These are phyloP conservation scores for Cylloceria caligata DNA, from an alignment of 2,888 invertebrate species.

Conservation along the genomic window DNA sequence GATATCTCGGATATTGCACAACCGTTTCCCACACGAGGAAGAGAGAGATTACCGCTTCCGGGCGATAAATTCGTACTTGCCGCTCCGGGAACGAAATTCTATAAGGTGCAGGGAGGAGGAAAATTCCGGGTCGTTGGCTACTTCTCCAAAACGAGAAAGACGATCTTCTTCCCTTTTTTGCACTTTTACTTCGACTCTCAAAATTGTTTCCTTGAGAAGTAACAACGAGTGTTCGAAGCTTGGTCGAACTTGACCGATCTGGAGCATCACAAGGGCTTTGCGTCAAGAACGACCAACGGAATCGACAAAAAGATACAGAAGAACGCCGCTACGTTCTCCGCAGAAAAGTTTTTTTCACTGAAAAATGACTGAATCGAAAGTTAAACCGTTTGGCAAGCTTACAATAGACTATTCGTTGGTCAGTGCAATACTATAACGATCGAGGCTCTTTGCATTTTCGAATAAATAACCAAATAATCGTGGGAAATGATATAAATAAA, in stretches of 20 bases:
- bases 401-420: slow-evolving; percentile 41
- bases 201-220: slow-evolving; percentile 22
- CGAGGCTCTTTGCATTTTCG: slow-evolving; percentile 21
- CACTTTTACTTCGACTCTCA: neutral
- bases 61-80: slow-evolving; percentile 57
- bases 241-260: slow-evolving; percentile 25
- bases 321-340: neutral
- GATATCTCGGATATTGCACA: slow-evolving; percentile 40
- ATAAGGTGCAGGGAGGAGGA: slow-evolving; percentile 40
- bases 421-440: slow-evolving; percentile 64
- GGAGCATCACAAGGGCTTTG: neutral
- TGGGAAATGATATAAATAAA: slow-evolving; percentile 28
- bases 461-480: slow-evolving; percentile 56
- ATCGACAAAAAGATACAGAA: slow-evolving; percentile 9
- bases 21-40: slow-evolving; percentile 38
- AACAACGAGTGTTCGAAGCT: slow-evolving; percentile 3
- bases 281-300: neutral
- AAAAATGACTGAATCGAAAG: slow-evolving; percentile 21
- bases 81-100: slow-evolving; percentile 48
- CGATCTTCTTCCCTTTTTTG: slow-evolving; percentile 1
- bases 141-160: neutral
- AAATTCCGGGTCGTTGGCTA: slow-evolving; percentile 39
- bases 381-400: slow-evolving; percentile 15
- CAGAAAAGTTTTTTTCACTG: slow-evolving; percentile 15
- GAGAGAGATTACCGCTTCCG: slow-evolving; percentile 50